Evolutionary conservation across 1,140 invertebrate genomes (phyloP), one percentile per base, ranked within the genome.

Genomic region (Neodiprion virginianus): DNA sequence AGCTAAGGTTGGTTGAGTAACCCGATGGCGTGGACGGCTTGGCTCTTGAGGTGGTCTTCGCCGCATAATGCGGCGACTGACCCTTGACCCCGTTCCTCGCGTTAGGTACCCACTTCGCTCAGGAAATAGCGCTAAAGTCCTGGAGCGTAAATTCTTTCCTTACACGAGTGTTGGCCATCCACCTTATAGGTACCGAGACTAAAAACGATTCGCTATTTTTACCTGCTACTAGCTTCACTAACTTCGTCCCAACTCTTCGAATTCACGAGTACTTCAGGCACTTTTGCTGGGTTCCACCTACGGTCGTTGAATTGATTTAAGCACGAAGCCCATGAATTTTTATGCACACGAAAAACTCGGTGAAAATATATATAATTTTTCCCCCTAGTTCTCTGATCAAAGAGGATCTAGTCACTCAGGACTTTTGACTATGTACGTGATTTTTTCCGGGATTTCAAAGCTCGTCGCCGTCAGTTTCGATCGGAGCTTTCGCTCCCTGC

Each of bases 11-110:
- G 53, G 53, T 61, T 61, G 53, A 61, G 53, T 61, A 17, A 61
- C 11, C 53, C 53, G 53, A 40, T 40, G 28, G 28, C 28, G n/a
- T 61, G 53, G 53, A 12, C 11, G 11, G 53, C 11, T 4, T 5
- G 53, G 11, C n/a, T 17, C n/a, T 61, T 12, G n/a, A 17, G 53
- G n/a, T 61, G 53, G 53, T 61, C 53, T 61, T 17, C 53, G 53
- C 53, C 53, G 53, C 53, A 61, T 61, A 61, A 61, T 61, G 53
- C 53, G 53, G 53, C 53, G 53, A 61, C 53, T 61, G 53, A 61
- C 53, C 53, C 53, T 61, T 61, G 53, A 61, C 53, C 53, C 8
- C 53, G 53, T 61, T 61, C 53, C 53, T 17, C 53, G 8, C 53
- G 11, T 40, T 40, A 40, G n/a, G 53, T 61, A 17, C 53, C 53